These are phyloP conservation scores for Cyphomyrus plagiostoma DNA, from an alignment of 2,113 vertebrate species.

Conservation along the genomic window DNA sequence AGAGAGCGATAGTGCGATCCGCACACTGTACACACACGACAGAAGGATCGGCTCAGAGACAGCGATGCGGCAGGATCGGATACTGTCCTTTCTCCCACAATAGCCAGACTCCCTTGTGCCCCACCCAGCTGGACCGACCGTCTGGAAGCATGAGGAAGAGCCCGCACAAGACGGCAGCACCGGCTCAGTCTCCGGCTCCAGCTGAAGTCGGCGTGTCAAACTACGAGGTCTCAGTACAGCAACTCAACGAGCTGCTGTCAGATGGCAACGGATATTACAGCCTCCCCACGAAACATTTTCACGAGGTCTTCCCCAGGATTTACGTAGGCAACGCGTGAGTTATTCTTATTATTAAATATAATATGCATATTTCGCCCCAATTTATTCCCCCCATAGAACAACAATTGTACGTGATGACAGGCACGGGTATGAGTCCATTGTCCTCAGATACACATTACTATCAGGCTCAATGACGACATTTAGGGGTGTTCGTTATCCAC, in stretches of 20 bases:
- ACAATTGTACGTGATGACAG: constrained; percentile 16
- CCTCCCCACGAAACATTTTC: constrained; percentile 86
- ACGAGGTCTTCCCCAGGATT: constrained; percentile 85
- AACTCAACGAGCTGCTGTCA: constrained; percentile 85
- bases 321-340: constrained; percentile 95
- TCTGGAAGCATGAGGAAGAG: constrained; percentile 63
- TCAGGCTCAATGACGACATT: constrained; percentile 8
- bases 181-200: constrained; percentile 22
- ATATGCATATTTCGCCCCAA: neutral
- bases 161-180: constrained; percentile 45
- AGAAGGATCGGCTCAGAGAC: constrained; percentile 31
- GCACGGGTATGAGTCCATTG: constrained; percentile 33
- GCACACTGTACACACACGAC: constrained; percentile 35
- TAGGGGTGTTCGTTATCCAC: neutral
- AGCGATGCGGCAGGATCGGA: constrained; percentile 44
- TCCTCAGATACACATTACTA: neutral
- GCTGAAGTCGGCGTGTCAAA: constrained; percentile 61
- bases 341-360: neutral
- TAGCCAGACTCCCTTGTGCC: constrained; percentile 37
- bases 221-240: constrained; percentile 72
- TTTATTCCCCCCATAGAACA: neutral
- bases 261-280: constrained; percentile 86
- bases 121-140: constrained; percentile 22
- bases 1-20: constrained; percentile 1
- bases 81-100: constrained; percentile 10